phyloP scores from a whole-genome alignment of 2,888 invertebrate species.

The Ornithoptera priamus region DNA sequence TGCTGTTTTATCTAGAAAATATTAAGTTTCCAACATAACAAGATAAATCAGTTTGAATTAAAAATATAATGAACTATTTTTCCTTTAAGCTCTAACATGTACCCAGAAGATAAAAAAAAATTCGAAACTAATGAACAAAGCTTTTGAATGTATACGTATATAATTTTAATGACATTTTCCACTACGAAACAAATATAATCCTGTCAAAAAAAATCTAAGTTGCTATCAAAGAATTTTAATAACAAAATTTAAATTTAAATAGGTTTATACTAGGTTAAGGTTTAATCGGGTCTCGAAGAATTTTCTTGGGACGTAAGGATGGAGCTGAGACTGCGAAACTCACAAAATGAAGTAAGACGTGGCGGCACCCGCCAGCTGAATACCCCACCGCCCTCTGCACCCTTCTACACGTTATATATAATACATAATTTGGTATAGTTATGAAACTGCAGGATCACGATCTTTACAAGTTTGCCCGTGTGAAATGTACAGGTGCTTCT shows the following conservation, averaged over 20 bases:
- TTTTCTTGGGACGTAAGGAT: slow-evolving; percentile 39
- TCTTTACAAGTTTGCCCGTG: slow-evolving; percentile 20
- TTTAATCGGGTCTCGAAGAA: slow-evolving; percentile 49
- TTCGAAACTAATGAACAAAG: too few species aligned
- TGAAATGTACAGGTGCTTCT: slow-evolving; percentile 30
- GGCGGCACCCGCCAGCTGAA: slow-evolving; percentile 47
- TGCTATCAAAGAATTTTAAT: slow-evolving; percentile 9
- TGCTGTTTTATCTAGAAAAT: too few species aligned
- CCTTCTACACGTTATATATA: slow-evolving; percentile 44
- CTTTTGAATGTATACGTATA: too few species aligned
- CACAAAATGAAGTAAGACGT: slow-evolving; percentile 46
- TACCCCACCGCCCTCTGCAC: slow-evolving; percentile 42
- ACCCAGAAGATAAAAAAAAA: too few species aligned
- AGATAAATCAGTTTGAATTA: too few species aligned
- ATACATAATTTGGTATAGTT: slow-evolving; percentile 33
- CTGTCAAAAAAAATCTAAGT: too few species aligned
- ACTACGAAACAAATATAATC: too few species aligned
- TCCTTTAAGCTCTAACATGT: too few species aligned
- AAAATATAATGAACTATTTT: too few species aligned
- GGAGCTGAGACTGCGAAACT: slow-evolving; percentile 46
- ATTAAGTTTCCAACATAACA: too few species aligned
- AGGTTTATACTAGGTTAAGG: slow-evolving; percentile 29
- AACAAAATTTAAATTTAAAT: slow-evolving; percentile 29
- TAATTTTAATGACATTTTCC: too few species aligned
- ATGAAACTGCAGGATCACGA: slow-evolving; percentile 29